Percentiles rank a stretch among this genome's conserved stretches.
phyloP scores from a whole-genome alignment of 2,888 invertebrate species.

The Thecocarcelia acutangulata region DNA sequence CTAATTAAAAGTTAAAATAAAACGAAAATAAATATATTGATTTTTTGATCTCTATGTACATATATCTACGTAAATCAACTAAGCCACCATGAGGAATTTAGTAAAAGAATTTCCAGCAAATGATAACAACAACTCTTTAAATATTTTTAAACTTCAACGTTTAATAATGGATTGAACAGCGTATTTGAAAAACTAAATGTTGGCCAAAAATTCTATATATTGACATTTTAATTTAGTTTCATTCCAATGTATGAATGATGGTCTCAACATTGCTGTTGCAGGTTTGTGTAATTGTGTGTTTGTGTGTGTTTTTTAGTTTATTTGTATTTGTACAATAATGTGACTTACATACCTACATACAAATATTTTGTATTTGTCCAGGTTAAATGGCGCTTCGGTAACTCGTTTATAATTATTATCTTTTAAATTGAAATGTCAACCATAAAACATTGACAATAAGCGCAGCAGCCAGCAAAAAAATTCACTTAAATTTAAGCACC shows the following conservation, averaged over 20 bases:
- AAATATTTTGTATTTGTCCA: constrained; percentile 48
- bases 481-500: constrained; percentile 19
- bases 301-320: constrained; percentile 32
- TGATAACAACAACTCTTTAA: neutral
- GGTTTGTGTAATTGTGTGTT: neutral
- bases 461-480: constrained; percentile 45
- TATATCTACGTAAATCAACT: too few relatives aligned
- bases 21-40: too few relatives aligned
- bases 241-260: neutral
- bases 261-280: neutral
- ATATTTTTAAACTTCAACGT: neutral
- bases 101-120: too few relatives aligned
- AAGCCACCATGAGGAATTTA: too few relatives aligned
- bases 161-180: constrained; percentile 8
- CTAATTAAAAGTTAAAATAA: too few relatives aligned
- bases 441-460: constrained; percentile 67
- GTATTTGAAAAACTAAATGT: neutral
- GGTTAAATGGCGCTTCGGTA: constrained; percentile 63
- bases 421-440: constrained; percentile 70
- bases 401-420: constrained; percentile 68
- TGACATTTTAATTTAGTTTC: constrained; percentile 36
- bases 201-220: constrained; percentile 12
- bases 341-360: neutral
- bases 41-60: too few relatives aligned
- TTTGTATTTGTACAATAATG: constrained; percentile 39